A percentile compares a stretch with the other conserved stretches of the same genome.
These are phyloP conservation scores for Adela reaumurella DNA, from an alignment of 2,888 invertebrate species.

Conservation along the genomic window DNA sequence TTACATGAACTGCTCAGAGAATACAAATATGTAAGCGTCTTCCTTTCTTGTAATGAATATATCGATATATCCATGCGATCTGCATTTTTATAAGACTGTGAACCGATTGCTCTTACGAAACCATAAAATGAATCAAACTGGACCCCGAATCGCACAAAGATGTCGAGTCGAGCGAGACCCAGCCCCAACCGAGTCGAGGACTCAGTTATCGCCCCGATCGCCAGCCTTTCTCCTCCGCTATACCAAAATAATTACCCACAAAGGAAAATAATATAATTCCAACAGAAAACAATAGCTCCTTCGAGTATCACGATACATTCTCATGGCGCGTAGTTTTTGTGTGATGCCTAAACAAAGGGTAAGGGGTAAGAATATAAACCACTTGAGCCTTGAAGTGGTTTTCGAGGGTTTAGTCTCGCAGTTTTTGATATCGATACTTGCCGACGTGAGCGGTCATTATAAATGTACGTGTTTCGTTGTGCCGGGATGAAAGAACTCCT, in stretches of 20 bases:
- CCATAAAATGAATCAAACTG: not conserved
- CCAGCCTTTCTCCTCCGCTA: not conserved
- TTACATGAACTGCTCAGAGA: no score
- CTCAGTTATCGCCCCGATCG: not conserved
- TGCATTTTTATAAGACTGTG: no score
- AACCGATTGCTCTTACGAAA: no score
- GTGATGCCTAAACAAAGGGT: not conserved
- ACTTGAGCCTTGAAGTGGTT: not conserved
- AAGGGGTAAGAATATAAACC: not conserved
- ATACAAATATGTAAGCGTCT: no score
- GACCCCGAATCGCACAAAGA: not conserved
- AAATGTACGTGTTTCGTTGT: no score
- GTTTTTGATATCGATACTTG: not conserved
- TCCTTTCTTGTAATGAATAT: no score
- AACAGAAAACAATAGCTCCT: not conserved
- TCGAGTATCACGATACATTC: not conserved
- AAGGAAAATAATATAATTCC: not conserved
- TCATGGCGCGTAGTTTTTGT: not conserved
- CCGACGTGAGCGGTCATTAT: no score
- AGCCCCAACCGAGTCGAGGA: not conserved
- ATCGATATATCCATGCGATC: no score
- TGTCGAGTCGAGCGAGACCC: not conserved
- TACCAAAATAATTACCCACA: not conserved
- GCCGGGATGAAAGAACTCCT: no score
- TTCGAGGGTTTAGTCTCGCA: not conserved